A percentile compares a stretch with the other conserved stretches of the same genome.
phyloP scores from a whole-genome alignment of 1,140 invertebrate genomes.

The Proctacanthus coquilletti region DNA sequence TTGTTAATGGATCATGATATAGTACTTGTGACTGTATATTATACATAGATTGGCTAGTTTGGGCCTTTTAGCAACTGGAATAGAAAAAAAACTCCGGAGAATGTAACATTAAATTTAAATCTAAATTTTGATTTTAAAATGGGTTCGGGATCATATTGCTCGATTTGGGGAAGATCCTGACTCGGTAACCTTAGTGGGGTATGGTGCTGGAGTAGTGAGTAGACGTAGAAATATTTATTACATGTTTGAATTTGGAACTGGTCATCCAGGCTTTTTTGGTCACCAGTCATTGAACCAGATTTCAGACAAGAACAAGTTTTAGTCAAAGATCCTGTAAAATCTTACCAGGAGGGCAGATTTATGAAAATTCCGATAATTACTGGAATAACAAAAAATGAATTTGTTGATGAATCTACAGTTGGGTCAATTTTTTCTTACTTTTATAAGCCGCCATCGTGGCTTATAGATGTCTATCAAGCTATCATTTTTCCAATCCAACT shows the following conservation, averaged over 20 bases:
- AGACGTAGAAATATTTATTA: slow-evolving; percentile 31
- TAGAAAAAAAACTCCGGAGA: slow-evolving; percentile 42
- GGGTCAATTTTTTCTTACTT: slow-evolving; percentile 22
- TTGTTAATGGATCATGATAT: slow-evolving; percentile 39
- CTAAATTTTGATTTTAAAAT: slow-evolving; percentile 48
- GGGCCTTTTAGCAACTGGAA: slow-evolving; percentile 44
- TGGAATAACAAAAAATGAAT: slow-evolving; percentile 43
- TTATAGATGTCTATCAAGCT: no score
- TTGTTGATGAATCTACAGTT: slow-evolving; percentile 32
- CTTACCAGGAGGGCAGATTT: slow-evolving; percentile 36
- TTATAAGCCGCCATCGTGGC: not conserved
- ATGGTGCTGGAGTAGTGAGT: slow-evolving; percentile 43
- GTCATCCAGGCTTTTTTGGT: slow-evolving; percentile 40
- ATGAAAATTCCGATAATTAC: slow-evolving; percentile 41
- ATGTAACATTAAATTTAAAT: slow-evolving; percentile 55
- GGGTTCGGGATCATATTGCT: slow-evolving; percentile 49
- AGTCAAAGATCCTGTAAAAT: slow-evolving; percentile 32
- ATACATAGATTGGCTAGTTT: slow-evolving; percentile 40
- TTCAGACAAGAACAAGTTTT: slow-evolving; percentile 45
- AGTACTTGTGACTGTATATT: slow-evolving; percentile 48
- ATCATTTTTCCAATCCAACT: no score
- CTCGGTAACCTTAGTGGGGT: slow-evolving; percentile 45
- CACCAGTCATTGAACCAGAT: slow-evolving; percentile 34
- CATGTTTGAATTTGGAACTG: slow-evolving; percentile 21
- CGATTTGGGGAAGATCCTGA: slow-evolving; percentile 53